Percentiles rank a stretch among this genome's conserved stretches.
Conservation (phyloP, 2,797 vertebrate genomes). For the Atherinosoma microstoma region DNA sequence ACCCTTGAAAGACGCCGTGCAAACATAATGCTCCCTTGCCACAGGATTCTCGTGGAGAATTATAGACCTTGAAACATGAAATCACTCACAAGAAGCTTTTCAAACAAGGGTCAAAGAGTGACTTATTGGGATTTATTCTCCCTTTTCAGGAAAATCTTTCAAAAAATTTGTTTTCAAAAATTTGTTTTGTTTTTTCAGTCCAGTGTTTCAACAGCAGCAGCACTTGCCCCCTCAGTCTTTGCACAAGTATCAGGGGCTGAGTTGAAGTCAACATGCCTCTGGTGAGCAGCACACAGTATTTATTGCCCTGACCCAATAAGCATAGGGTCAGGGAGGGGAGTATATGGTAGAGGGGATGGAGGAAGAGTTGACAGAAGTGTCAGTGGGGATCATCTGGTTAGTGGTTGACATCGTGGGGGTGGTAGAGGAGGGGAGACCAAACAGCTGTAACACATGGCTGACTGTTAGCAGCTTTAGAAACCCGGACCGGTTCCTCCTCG, state of each 20-base stretch:
- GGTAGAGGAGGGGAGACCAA: conserved; percentile 36
- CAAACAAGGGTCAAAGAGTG: conserved; percentile 1
- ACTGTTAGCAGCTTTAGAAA: conserved; percentile 57
- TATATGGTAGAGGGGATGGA: conserved; percentile 40
- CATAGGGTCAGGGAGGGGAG: conserved; percentile 65
- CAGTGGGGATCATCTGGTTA: conserved; percentile 50
- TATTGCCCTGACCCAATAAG: conserved; percentile 71
- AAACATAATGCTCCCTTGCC: conserved; percentile 38
- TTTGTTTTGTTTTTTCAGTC: conserved; percentile 58
- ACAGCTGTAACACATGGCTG: conserved; percentile 71
- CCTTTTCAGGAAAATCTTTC: conserved; percentile 13
- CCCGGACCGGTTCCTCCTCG: conserved; percentile 16
- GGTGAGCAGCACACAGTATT: conserved; percentile 65
- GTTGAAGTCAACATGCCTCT: conserved; percentile 62
- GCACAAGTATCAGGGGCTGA: conserved; percentile 73
- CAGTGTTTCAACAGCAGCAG: conserved; percentile 47
- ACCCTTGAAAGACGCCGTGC: conserved; percentile 44
- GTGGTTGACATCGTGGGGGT: conserved; percentile 31
- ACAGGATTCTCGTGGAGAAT: conserved; percentile 27
- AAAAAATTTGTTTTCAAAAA: too few relatives aligned
- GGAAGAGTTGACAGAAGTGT: conserved; percentile 65
- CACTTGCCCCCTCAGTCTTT: conserved; percentile 55
- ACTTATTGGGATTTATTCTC: conserved; percentile 25
- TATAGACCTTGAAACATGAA: conserved; percentile 50
- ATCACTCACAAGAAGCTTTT: conserved; percentile 36